Percentiles rank a stretch among this genome's conserved stretches.
Conservation (phyloP, 2,113 vertebrate genomes). For the Ctenodactylus gundi region DNA sequence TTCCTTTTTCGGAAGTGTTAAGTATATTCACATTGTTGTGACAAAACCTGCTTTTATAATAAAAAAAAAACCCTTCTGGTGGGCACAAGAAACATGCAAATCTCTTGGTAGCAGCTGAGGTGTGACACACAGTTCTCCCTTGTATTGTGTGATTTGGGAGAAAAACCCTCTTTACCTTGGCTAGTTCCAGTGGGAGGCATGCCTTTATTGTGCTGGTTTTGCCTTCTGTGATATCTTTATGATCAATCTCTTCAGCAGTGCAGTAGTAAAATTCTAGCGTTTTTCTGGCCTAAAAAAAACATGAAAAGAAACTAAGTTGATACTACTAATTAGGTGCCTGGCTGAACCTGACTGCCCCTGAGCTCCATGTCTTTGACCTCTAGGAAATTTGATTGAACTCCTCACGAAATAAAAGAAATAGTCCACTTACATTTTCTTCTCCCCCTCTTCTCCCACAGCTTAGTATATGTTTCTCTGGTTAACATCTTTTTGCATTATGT, state of each 20-base stretch:
- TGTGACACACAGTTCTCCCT: not conserved
- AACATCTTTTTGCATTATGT: not conserved
- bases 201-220: slow-evolving; percentile 72
- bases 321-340: not conserved
- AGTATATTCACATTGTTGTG: not conserved
- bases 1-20: not conserved
- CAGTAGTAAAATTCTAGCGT: slow-evolving; percentile 73
- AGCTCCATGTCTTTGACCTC: not conserved
- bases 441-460: not conserved
- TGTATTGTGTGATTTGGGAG: not conserved
- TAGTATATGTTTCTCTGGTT: accelerated
- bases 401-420: accelerated
- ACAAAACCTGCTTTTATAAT: not conserved
- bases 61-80: too few species aligned
- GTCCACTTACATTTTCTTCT: not conserved
- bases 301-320: not conserved
- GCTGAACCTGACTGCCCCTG: not conserved
- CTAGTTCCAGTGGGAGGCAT: slow-evolving; percentile 70
- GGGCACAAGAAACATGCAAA: not conserved
- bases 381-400: not conserved
- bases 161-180: slow-evolving; percentile 29
- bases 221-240: slow-evolving; percentile 78
- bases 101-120: not conserved
- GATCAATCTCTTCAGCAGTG: slow-evolving; percentile 66
- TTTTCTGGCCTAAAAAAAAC: slow-evolving; percentile 60